These are phyloP conservation scores for Listronotus bonariensis DNA, from an alignment of 1,140 invertebrate species.

Conservation along the genomic window DNA sequence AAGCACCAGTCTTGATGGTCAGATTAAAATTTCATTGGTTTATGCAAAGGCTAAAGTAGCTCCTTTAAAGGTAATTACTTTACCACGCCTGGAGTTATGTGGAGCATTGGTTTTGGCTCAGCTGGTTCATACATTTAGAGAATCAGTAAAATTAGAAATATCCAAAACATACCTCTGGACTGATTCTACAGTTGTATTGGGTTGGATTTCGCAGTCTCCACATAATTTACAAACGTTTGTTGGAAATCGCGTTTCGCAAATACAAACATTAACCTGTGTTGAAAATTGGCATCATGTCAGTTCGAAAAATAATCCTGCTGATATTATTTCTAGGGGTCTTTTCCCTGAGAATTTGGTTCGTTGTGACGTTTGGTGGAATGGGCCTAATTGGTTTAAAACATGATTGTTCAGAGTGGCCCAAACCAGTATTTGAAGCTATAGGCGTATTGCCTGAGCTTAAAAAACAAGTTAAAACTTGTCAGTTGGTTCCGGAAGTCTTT, in stretches of 20 bases:
- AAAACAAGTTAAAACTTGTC: no score
- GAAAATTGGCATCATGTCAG: constrained; percentile 51
- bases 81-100: no score
- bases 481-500: no score
- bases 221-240: constrained; percentile 32
- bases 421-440: not conserved
- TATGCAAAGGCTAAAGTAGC: no score
- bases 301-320: constrained; percentile 51
- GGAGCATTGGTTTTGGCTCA: no score
- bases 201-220: constrained; percentile 20
- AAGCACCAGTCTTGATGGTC: no score
- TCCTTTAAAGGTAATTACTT: no score
- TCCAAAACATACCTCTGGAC: constrained; percentile 25
- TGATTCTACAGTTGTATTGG: constrained; percentile 38
- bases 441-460: no score
- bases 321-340: constrained; percentile 55
- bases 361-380: constrained; percentile 25
- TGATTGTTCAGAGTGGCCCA: constrained; percentile 1
- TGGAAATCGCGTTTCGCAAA: constrained; percentile 24
- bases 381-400: constrained; percentile 3
- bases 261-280: constrained; percentile 37
- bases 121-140: no score
- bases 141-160: no score
- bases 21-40: no score
- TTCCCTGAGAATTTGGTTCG: constrained; percentile 26